A percentile compares a stretch with the other conserved stretches of the same genome.
These are phyloP conservation scores for Nasonia giraulti DNA, from an alignment of 1,140 invertebrate species.

Conservation along the genomic window DNA sequence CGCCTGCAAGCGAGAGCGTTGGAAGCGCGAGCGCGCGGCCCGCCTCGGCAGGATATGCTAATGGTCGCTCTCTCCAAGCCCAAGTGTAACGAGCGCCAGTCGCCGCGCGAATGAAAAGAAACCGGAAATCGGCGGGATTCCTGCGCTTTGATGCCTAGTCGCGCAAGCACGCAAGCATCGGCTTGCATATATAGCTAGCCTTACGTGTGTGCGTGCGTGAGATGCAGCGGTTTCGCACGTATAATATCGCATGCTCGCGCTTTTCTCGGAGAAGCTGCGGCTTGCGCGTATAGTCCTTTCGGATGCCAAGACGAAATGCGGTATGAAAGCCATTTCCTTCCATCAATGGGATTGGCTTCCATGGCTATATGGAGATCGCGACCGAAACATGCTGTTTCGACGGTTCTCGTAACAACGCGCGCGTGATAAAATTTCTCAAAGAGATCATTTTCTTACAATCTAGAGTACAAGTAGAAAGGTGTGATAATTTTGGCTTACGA, in stretches of 20 bases:
- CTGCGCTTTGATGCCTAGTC: constrained; percentile 7
- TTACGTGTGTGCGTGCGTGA: neutral
- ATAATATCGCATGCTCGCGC: too few relatives aligned
- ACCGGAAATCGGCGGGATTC: constrained; percentile 34
- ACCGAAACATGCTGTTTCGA: too few relatives aligned
- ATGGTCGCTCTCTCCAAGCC: neutral
- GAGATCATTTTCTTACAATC: too few relatives aligned
- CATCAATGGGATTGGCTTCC: neutral
- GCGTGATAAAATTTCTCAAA: too few relatives aligned
- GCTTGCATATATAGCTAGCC: too few relatives aligned
- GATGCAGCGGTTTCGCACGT: too few relatives aligned
- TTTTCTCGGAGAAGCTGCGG: too few relatives aligned
- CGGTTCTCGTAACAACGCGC: too few relatives aligned
- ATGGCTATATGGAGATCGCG: too few relatives aligned
- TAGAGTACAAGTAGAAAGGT: too few relatives aligned
- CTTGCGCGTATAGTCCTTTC: too few relatives aligned
- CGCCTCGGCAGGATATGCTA: neutral
- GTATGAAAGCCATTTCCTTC: neutral
- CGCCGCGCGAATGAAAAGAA: constrained; percentile 4
- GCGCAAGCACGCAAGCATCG: neutral
- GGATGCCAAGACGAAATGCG: neutral
- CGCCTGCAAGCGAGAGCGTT: neutral
- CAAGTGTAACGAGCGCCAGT: neutral
- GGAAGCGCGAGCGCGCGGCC: neutral
- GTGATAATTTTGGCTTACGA: too few relatives aligned